A percentile compares a stretch with the other conserved stretches of the same genome.
phyloP scores from a whole-genome alignment of 2,888 invertebrate genomes.

The Platycnemis pennipes region DNA sequence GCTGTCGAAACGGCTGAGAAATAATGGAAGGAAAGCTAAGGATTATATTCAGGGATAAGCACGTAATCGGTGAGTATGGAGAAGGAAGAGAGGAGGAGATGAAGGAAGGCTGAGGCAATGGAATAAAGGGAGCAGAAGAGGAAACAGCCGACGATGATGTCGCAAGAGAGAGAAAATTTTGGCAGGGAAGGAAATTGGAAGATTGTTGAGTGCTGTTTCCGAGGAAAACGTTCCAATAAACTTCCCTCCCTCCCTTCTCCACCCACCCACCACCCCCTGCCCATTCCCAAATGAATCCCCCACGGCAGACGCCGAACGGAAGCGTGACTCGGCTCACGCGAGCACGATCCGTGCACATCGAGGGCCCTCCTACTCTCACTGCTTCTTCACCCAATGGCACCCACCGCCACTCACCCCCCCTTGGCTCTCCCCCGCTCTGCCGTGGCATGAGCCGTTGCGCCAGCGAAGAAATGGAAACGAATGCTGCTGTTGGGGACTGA shows the following conservation, averaged over 20 bases:
- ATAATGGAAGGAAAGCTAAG: neutral
- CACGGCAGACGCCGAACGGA: neutral
- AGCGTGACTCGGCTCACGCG: conserved; percentile 12
- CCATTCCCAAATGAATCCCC: neutral
- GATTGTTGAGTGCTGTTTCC: conserved; percentile 59
- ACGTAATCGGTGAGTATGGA: neutral
- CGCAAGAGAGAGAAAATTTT: neutral
- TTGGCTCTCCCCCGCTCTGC: neutral
- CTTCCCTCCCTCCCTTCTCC: neutral
- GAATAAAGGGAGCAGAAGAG: neutral
- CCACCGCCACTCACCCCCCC: neutral
- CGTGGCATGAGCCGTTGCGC: too few species aligned
- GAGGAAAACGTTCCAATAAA: conserved; percentile 65
- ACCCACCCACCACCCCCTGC: neutral
- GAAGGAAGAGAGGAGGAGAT: neutral
- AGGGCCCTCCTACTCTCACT: too few species aligned
- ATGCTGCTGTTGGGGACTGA: too few species aligned
- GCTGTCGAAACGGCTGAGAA: neutral
- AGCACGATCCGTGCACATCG: neutral
- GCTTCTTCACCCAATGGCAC: neutral
- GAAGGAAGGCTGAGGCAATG: too few species aligned
- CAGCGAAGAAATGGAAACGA: too few species aligned
- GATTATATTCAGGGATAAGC: neutral
- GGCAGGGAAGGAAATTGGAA: conserved; percentile 27
- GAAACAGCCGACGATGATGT: neutral